Evolutionary conservation across 2,888 invertebrate species (phyloP), one percentile per base, ranked within the genome.

Genomic region (Heliconius cydno): DNA sequence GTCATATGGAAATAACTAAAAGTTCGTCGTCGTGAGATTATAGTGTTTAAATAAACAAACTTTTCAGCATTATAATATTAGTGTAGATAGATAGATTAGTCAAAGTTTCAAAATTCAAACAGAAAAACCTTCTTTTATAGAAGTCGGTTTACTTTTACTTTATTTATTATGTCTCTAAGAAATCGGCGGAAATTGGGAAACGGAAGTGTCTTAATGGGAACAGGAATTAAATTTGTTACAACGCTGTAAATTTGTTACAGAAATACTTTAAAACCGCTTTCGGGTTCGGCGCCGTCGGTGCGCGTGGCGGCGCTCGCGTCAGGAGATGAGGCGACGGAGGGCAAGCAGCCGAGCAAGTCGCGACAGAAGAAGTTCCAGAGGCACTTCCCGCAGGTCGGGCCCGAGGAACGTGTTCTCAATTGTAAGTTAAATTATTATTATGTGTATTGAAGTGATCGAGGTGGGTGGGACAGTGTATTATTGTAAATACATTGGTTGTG

Each of bases 341-440:
- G 95, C 90, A 91, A 96, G 84, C 95, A 95, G 85, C 96, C 96
- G 70, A 96, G 96, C 89, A 97, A 97, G 89, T 96, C 97, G 73
- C 95, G 98, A 68, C 98, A 98, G 92, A 98, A 98, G 92, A 98
- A 98, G 92, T 98, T 98, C 93, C 97, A 97, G 89, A 96, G 98
- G 83, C 97, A 98, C 91, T 98, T 98, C 94, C 97, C 97, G 84
- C 97, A 97, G 90, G 98, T 98, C 85, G 96, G 97, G 71, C 96
- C 96, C 34, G 97, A 98, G 87, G 98, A 98, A 92, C 96, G 96
- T 87, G 97, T 98, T 85, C 96, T 98, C 87, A 98, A 98, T 92
- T 98, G 97, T 97, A 92, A 96, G 97, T 96, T 79, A 2, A 34
- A n/a, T 13, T 25, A 25, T 65, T 15, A 15, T 28, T 15, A 28